A percentile compares a stretch with the other conserved stretches of the same genome.
phyloP scores from a whole-genome alignment of 2,888 invertebrate species.

The Lepidochitona cinerea region DNA sequence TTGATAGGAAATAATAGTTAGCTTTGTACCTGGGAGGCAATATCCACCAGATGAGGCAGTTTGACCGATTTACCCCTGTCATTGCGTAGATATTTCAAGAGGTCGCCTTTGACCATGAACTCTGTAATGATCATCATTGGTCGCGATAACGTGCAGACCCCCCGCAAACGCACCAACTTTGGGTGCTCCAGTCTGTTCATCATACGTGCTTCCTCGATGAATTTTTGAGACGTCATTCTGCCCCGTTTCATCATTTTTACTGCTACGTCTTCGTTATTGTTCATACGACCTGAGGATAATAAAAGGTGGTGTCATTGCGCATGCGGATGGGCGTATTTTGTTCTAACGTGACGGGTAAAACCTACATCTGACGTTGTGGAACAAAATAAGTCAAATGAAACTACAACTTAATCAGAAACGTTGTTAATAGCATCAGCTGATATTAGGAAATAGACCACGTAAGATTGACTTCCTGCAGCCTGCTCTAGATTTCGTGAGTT shows the following conservation, averaged over 20 bases:
- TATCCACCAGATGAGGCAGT: slow-evolving; percentile 80
- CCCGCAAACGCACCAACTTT: slow-evolving; percentile 88
- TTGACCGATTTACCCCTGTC: slow-evolving; percentile 83
- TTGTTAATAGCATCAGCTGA: too few relatives aligned
- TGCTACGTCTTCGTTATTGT: slow-evolving; percentile 93
- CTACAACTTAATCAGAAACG: too few relatives aligned
- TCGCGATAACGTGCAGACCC: slow-evolving; percentile 86
- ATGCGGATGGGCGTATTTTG: too few relatives aligned
- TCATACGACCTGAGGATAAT: too few relatives aligned
- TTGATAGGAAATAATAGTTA: not conserved
- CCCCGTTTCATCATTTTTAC: slow-evolving; percentile 95
- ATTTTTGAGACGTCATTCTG: slow-evolving; percentile 93
- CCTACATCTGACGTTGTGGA: too few relatives aligned
- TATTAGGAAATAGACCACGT: too few relatives aligned
- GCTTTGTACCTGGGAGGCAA: slow-evolving; percentile 84
- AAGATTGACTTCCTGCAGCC: too few relatives aligned
- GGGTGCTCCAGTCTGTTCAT: slow-evolving; percentile 40
- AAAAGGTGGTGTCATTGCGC: too few relatives aligned
- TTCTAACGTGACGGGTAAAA: too few relatives aligned
- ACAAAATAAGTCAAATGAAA: too few relatives aligned
- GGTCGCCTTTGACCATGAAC: slow-evolving; percentile 94
- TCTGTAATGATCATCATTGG: slow-evolving; percentile 91
- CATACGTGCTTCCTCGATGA: slow-evolving; percentile 82
- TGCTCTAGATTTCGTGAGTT: too few relatives aligned
- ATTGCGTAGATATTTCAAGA: slow-evolving; percentile 90